A percentile compares a stretch with the other conserved stretches of the same genome.
These are phyloP conservation scores for mouse (Mus musculus) DNA, from an alignment of 2,113 vertebrate genomes.

Conservation along the genomic window DNA sequence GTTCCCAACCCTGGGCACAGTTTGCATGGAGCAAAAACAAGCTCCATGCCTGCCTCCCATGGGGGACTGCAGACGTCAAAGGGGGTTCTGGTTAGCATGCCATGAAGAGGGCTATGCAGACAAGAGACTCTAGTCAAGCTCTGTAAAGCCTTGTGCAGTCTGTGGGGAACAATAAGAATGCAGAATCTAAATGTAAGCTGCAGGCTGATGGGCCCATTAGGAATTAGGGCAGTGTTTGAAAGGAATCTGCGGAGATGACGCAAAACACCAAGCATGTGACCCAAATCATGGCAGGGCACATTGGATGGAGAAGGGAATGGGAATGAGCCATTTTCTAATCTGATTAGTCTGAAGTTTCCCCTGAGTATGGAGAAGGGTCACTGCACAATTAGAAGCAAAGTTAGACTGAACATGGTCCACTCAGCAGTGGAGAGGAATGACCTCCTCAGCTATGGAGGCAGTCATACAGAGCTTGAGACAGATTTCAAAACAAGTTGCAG, in stretches of 20 bases:
- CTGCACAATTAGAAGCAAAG: slow-evolving; percentile 73
- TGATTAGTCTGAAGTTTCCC: slow-evolving; percentile 79
- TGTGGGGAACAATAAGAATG: slow-evolving; percentile 83
- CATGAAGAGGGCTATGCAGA: slow-evolving; percentile 67
- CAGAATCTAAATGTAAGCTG: slow-evolving; percentile 78
- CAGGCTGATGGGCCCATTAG: slow-evolving; percentile 79
- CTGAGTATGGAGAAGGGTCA: slow-evolving; percentile 76
- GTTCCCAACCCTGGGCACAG: not conserved
- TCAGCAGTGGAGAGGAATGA: slow-evolving; percentile 46
- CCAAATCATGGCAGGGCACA: slow-evolving; percentile 78
- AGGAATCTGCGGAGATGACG: slow-evolving; percentile 81
- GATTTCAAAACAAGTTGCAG: slow-evolving; percentile 37
- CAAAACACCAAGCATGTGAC: slow-evolving; percentile 82
- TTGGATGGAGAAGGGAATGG: slow-evolving; percentile 77
- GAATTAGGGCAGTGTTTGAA: slow-evolving; percentile 80
- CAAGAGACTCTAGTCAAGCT: slow-evolving; percentile 66
- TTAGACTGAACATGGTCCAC: slow-evolving; percentile 72
- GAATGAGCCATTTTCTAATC: slow-evolving; percentile 82
- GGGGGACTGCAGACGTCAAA: slow-evolving; percentile 66
- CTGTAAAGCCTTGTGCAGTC: slow-evolving; percentile 76
- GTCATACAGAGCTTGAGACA: slow-evolving; percentile 23
- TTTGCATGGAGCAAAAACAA: slow-evolving; percentile 34
- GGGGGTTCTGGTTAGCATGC: slow-evolving; percentile 47
- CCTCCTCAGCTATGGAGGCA: slow-evolving; percentile 46
- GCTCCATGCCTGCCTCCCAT: slow-evolving; percentile 38